A percentile compares a stretch with the other conserved stretches of the same genome.
Conservation (phyloP, 2,888 invertebrate genomes). For the Tortricodes alternella region DNA sequence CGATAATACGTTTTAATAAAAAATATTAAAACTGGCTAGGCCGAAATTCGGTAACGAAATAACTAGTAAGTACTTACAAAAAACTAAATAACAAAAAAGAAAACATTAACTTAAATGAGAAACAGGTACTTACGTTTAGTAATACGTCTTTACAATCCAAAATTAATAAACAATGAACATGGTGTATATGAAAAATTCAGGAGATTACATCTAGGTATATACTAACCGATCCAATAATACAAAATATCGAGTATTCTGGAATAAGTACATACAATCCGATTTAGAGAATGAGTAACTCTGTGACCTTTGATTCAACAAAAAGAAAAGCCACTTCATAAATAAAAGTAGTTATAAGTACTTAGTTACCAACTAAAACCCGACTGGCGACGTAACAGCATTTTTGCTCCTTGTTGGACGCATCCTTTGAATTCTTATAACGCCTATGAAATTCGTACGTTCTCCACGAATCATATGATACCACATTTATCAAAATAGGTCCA, state of each 20-base stretch:
- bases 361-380: no score
- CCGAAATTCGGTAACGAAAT: slow-evolving; percentile 1
- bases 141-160: slow-evolving; percentile 24
- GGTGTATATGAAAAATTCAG: slow-evolving; percentile 36
- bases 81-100: slow-evolving; percentile 1
- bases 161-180: slow-evolving; percentile 34
- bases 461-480: no score
- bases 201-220: slow-evolving; percentile 38
- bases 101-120: slow-evolving; percentile 8
- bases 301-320: background rate
- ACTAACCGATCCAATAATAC: slow-evolving; percentile 23
- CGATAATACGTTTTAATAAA: background rate
- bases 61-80: slow-evolving; percentile 9
- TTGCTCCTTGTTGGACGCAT: no score
- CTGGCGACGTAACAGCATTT: no score
- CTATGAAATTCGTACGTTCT: no score
- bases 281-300: background rate
- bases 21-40: slow-evolving; percentile 8
- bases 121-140: slow-evolving; percentile 3
- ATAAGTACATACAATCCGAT: slow-evolving; percentile 22
- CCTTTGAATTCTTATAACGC: no score
- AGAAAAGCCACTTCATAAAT: background rate
- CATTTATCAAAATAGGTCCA: no score
- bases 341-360: no score
- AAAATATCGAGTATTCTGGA: slow-evolving; percentile 13